phyloP scores from a whole-genome alignment of 2,888 invertebrate species.

The Callinectes sapidus region DNA sequence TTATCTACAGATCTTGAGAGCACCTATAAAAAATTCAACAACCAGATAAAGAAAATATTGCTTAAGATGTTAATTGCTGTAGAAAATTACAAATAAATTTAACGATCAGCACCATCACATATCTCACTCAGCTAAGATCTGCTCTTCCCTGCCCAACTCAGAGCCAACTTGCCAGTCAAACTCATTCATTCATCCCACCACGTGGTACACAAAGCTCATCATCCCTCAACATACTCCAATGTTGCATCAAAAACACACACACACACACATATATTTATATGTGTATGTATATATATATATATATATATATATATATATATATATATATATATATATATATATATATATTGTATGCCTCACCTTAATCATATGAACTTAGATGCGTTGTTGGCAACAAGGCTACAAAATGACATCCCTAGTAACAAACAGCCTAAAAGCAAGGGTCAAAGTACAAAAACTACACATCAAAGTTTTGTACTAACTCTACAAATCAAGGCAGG shows the following conservation, averaged over 20 bases:
- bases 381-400: conserved; percentile 9
- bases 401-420: neutral
- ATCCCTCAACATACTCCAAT: neutral
- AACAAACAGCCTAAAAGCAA: neutral
- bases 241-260: neutral
- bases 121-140: neutral
- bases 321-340: conserved; percentile 6
- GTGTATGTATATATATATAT: neutral
- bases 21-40: conserved; percentile 42
- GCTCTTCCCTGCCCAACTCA: neutral
- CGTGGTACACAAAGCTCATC: neutral
- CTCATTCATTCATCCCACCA: neutral
- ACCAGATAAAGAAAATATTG: conserved; percentile 39
- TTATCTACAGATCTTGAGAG: conserved; percentile 34
- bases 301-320: neutral
- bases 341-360: neutral
- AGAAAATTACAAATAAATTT: conserved; percentile 9
- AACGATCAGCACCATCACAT: conserved; percentile 53
- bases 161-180: neutral
- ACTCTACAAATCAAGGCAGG: conserved; percentile 20
- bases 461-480: conserved; percentile 20
- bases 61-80: conserved; percentile 21
- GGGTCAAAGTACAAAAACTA: conserved; percentile 8
- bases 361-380: neutral
- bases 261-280: neutral